These are phyloP conservation scores for Crotalus adamanteus DNA, from an alignment of 2,797 vertebrate species.

Conservation along the genomic window DNA sequence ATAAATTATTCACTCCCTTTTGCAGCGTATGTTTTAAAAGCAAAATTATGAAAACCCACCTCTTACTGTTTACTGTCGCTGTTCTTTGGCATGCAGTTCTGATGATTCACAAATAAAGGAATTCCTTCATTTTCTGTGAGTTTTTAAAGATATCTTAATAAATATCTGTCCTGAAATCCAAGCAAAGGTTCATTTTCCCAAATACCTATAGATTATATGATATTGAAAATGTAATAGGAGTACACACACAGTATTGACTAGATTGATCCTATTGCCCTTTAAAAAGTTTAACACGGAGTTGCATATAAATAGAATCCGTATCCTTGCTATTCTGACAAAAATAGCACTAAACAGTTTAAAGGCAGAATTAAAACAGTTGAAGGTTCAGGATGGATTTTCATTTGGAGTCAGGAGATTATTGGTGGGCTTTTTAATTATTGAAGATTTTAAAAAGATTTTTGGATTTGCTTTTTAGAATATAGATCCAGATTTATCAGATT, in stretches of 20 bases:
- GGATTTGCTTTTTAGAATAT: not conserved
- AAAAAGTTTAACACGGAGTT: not conserved
- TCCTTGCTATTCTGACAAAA: not conserved
- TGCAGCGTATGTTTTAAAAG: not conserved
- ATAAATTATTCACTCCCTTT: not conserved
- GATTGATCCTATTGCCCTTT: constrained; percentile 36
- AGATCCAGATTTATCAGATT: not conserved
- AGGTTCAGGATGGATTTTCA: not conserved
- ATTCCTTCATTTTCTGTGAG: constrained; percentile 35
- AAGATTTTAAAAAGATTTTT: not conserved
- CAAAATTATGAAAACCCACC: not conserved
- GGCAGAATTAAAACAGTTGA: not conserved
- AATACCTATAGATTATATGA: constrained; percentile 53
- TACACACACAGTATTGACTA: constrained; percentile 41
- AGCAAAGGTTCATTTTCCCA: constrained; percentile 48
- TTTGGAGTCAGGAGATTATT: not conserved
- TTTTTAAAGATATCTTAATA: constrained; percentile 17
- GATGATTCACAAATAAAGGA: constrained; percentile 22
- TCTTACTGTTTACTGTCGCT: not conserved
- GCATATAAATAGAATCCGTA: not conserved
- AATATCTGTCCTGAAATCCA: constrained; percentile 32
- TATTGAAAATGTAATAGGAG: constrained; percentile 49
- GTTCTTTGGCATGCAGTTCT: not conserved
- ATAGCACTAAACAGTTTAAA: not conserved
- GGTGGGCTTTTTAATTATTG: not conserved